phyloP scores from a whole-genome alignment of 2,888 invertebrate genomes.

The Temnothorax rugatulus region DNA sequence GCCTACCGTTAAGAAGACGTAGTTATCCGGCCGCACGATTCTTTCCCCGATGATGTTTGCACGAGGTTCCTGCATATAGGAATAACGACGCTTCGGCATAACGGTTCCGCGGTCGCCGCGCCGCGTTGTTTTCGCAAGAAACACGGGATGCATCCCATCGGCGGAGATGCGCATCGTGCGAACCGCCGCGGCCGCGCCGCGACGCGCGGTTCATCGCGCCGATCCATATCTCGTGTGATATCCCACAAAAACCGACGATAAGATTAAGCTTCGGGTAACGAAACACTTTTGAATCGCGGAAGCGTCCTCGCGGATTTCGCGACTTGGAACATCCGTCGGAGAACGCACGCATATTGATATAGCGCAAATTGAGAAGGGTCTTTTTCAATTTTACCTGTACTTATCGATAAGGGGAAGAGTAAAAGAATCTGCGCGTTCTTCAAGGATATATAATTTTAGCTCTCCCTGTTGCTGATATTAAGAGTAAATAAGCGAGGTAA shows the following conservation, averaged over 20 bases:
- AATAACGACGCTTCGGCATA: constrained; percentile 73
- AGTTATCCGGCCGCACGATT: constrained; percentile 38
- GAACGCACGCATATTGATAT: not conserved
- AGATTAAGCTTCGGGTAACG: not conserved
- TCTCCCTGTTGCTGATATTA: not conserved
- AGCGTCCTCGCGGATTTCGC: not conserved
- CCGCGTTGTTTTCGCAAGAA: constrained; percentile 71
- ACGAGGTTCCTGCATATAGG: constrained; percentile 52
- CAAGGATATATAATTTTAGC: constrained; percentile 1
- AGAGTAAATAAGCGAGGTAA: constrained; percentile 8
- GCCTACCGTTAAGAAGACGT: constrained; percentile 49
- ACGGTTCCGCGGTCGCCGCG: constrained; percentile 78
- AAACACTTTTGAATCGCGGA: not conserved
- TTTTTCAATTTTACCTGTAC: not conserved
- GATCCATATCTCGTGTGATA: not conserved
- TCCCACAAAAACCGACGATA: not conserved
- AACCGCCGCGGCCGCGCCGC: not conserved
- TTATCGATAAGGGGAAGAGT: not conserved
- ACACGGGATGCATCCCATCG: constrained; percentile 46
- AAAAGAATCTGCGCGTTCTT: not conserved
- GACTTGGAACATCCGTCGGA: not conserved
- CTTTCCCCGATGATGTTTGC: constrained; percentile 24
- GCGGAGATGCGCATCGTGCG: constrained; percentile 18
- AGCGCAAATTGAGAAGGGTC: not conserved
- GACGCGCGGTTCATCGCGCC: not conserved